A percentile compares a stretch with the other conserved stretches of the same genome.
Evolutionary conservation across 1,140 invertebrate genomes (phyloP).

Genomic region (Lasioglossum albipes): DNA sequence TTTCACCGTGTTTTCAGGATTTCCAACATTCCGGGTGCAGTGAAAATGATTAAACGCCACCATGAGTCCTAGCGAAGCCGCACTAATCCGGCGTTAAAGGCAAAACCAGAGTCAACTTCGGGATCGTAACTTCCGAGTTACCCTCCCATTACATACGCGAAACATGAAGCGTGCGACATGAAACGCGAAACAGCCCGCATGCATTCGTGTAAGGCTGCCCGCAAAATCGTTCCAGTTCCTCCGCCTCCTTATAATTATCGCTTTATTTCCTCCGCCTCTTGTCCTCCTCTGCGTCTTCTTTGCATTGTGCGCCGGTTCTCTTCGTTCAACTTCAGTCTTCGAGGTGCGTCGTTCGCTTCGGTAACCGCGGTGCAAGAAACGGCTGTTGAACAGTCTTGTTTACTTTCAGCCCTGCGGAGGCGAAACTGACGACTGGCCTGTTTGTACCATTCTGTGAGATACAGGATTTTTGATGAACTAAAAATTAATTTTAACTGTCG

Average conservation of each 20-base stretch:
- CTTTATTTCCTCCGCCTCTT: constrained; percentile 9
- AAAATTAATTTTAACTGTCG: too few species aligned
- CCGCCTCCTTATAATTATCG: constrained; percentile 34
- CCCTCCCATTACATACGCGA: constrained; percentile 52
- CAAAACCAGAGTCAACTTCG: constrained; percentile 73
- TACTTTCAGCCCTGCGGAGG: too few species aligned
- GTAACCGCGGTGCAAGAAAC: background rate
- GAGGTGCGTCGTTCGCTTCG: background rate
- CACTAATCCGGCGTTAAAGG: constrained; percentile 76
- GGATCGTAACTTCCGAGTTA: constrained; percentile 67
- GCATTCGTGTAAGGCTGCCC: constrained; percentile 35
- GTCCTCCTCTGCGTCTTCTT: background rate
- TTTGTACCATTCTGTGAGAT: too few species aligned
- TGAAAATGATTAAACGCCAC: constrained; percentile 71
- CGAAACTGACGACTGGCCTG: too few species aligned
- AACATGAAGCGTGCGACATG: constrained; percentile 46
- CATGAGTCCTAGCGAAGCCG: constrained; percentile 73
- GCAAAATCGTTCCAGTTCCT: constrained; percentile 25
- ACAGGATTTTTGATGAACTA: too few species aligned
- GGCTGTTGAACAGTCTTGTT: too few species aligned
- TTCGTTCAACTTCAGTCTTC: background rate
- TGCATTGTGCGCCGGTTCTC: too few species aligned
- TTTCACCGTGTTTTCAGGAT: constrained; percentile 44
- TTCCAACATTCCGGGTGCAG: constrained; percentile 49
- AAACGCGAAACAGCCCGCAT: constrained; percentile 46